Evolutionary conservation across 2,113 vertebrate species (phyloP).

Genomic region (Dromas ardeola): DNA sequence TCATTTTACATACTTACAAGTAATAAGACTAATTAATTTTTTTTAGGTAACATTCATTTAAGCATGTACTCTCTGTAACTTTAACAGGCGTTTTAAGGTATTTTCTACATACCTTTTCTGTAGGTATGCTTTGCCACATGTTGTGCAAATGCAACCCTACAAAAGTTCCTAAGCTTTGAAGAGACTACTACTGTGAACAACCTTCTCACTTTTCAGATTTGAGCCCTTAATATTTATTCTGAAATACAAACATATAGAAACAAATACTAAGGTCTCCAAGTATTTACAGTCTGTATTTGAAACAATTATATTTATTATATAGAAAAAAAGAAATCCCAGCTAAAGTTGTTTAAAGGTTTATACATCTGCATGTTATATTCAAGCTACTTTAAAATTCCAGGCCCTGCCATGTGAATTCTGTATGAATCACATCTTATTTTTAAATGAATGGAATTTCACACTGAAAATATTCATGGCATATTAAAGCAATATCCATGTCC

Average conservation of each 20-base stretch:
- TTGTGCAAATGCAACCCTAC: background rate
- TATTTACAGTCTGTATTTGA: background rate
- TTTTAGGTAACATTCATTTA: background rate
- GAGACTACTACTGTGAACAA: background rate
- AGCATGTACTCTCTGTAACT: background rate
- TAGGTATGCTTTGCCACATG: background rate
- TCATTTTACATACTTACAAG: background rate
- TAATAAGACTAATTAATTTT: background rate
- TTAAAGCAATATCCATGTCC: background rate
- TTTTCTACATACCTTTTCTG: background rate
- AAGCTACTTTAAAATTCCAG: background rate
- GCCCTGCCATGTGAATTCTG: background rate
- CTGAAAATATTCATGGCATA: conserved; percentile 42
- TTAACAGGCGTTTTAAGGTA: background rate
- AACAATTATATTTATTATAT: background rate
- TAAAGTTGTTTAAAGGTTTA: background rate
- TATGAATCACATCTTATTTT: conserved; percentile 36
- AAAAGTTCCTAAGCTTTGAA: background rate
- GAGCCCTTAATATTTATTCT: background rate
- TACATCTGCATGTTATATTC: background rate
- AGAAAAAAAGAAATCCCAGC: background rate
- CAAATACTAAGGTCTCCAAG: background rate
- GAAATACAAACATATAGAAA: background rate
- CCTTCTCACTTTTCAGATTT: background rate
- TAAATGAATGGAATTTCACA: conserved; percentile 56